Percentiles rank a stretch among this genome's conserved stretches.
These are phyloP conservation scores for Chromis chromis DNA, from an alignment of 2,797 vertebrate species.

Conservation along the genomic window DNA sequence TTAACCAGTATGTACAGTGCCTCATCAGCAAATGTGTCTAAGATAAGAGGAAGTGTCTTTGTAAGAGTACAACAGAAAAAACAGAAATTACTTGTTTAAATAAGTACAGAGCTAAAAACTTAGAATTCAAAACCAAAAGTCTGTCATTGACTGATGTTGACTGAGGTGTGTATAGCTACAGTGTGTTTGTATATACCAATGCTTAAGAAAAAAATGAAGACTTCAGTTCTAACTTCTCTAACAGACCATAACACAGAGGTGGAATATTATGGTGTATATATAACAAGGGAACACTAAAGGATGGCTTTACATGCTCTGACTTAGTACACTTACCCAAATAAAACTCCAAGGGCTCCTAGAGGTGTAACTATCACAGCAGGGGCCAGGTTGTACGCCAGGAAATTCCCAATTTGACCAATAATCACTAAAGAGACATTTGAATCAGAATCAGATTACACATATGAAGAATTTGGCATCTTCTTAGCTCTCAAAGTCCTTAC, in stretches of 20 bases:
- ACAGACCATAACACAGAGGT: no score
- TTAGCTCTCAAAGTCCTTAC: no score
- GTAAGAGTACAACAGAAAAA: no score
- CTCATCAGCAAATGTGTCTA: not conserved
- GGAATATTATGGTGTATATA: no score
- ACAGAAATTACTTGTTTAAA: no score
- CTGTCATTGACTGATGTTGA: not conserved
- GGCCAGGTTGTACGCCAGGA: constrained; percentile 94
- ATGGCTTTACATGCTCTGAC: no score
- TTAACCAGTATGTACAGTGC: not conserved
- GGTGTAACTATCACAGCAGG: constrained; percentile 96
- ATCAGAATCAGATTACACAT: no score
- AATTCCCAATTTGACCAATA: constrained; percentile 95
- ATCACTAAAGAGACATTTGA: constrained; percentile 86
- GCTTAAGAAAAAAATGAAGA: not conserved
- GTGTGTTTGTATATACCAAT: not conserved
- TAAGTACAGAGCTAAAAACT: not conserved
- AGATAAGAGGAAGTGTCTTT: not conserved
- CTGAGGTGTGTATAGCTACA: not conserved
- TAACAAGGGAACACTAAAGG: no score
- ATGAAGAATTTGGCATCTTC: no score
- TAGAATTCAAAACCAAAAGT: not conserved
- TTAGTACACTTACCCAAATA: constrained; percentile 91
- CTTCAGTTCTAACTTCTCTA: not conserved
- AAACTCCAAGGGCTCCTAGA: constrained; percentile 95